A percentile compares a stretch with the other conserved stretches of the same genome.
Evolutionary conservation across 2,113 vertebrate species (phyloP).

Genomic region (Paratilapia polleni): DNA sequence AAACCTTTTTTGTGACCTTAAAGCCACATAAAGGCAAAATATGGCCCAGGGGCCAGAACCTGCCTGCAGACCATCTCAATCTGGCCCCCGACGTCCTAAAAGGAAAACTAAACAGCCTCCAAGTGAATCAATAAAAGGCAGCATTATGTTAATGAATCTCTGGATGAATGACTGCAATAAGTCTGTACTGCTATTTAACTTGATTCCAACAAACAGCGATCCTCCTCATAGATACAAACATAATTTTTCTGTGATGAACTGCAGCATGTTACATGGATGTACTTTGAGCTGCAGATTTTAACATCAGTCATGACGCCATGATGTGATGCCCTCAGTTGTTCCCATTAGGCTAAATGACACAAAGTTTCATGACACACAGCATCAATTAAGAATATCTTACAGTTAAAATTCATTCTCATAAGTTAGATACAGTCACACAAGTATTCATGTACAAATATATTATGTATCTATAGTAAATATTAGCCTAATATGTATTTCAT

Average conservation of each 20-base stretch:
- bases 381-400: too few species aligned
- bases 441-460: neutral
- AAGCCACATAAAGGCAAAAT: neutral
- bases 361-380: neutral
- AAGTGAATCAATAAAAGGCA: slow-evolving; percentile 1
- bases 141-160: neutral
- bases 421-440: neutral
- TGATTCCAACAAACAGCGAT: neutral
- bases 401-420: neutral
- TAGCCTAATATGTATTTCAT: neutral
- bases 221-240: neutral
- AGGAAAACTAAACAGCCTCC: neutral
- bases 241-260: neutral
- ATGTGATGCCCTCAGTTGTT: neutral
- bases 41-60: too few species aligned
- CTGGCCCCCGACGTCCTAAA: neutral
- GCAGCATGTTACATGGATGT: neutral
- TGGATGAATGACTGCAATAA: neutral
- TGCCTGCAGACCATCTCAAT: neutral
- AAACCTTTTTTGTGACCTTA: neutral
- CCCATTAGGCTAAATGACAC: neutral
- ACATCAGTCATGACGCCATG: neutral
- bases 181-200: neutral
- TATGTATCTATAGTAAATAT: too few species aligned
- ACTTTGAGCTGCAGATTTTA: neutral